A percentile compares a stretch with the other conserved stretches of the same genome.
Conservation (phyloP, 2,113 vertebrate species). For the Ceratotherium simum region DNA sequence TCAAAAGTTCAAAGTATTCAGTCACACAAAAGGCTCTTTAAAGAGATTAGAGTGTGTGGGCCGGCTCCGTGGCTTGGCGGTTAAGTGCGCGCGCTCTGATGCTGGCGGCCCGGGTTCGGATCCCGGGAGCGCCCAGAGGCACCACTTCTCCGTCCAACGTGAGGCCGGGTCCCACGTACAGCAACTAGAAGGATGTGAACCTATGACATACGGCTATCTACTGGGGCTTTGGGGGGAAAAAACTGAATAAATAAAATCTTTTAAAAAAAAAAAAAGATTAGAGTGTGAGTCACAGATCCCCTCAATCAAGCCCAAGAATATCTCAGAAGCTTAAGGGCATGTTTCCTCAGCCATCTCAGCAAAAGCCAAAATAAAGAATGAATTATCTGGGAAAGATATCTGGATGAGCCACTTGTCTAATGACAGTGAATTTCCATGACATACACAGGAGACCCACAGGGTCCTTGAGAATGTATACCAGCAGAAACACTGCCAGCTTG, state of each 20-base stretch:
- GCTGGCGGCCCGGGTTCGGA: too few relatives aligned
- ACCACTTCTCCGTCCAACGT: too few relatives aligned
- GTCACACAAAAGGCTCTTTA: slow-evolving; percentile 37
- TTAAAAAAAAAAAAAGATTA: not conserved
- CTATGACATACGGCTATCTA: too few relatives aligned
- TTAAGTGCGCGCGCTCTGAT: too few relatives aligned
- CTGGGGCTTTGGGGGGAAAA: too few relatives aligned
- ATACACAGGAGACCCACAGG: not conserved
- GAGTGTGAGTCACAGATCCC: slow-evolving; percentile 21
- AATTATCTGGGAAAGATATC: not conserved
- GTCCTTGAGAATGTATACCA: not conserved
- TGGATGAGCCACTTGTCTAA: not conserved
- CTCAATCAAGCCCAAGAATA: not conserved
- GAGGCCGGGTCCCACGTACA: too few relatives aligned
- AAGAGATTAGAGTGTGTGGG: not conserved
- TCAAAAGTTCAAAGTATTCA: slow-evolving; percentile 22
- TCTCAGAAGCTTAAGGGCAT: not conserved
- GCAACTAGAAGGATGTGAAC: too few relatives aligned
- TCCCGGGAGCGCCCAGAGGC: too few relatives aligned
- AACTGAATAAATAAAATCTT: too few relatives aligned
- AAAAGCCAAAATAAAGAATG: not conserved
- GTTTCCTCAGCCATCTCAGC: not conserved
- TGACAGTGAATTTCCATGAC: not conserved
- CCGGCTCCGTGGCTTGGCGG: too few relatives aligned
- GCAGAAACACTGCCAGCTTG: not conserved